Evolutionary conservation across 2,888 invertebrate species (phyloP), one percentile per base, ranked within the genome.

Genomic region (Parnassius mnemosyne): DNA sequence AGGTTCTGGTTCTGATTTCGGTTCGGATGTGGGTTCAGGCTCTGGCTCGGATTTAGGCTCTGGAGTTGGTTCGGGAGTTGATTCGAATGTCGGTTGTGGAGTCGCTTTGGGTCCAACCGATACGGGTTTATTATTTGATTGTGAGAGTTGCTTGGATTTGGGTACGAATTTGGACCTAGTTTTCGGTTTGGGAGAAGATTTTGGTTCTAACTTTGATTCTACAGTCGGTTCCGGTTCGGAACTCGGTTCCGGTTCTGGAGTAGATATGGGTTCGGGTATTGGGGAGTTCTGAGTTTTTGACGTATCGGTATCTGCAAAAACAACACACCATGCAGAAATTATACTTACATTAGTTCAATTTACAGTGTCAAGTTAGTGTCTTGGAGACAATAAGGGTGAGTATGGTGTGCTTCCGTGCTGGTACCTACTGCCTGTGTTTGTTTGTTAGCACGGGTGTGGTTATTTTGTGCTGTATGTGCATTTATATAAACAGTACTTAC

Each of bases 231-330:
- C 74, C 66, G 79, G 72, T 67, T 75, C 74, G 13, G 75, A 78
- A 61, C 62, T 68, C 12, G 77, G 73, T 65, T 74, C 71, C 49
- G 89, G 81, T 73, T 87, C 83, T 1, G 89, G 73, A 66, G 81
- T 76, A n/a, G 85, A 63, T 63, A 66, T 67, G 60, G 61, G 20
- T 57, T 46, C 56, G 46, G 61, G 56, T 65, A 66, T 70, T 65
- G 70, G 69, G 63, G 65, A 68, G 71, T 66, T 66, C 70, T 78
- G 74, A 74, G 76, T 67, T 69, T 93, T 90, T 10, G 94, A 77
- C 70, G 84, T 79, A 77, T 83, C 87, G 81, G 78, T 76, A 89
- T 89, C 91, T 91, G 91, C 71, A 90, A 88, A 87, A 84, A 87
- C 72, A 85, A 85, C 75, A 77, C 75, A 84, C 75, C 89, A 89